Percentiles rank a stretch among this genome's conserved stretches.
These are phyloP conservation scores for Apodemia zela DNA, from an alignment of 2,888 invertebrate genomes.

Conservation along the genomic window DNA sequence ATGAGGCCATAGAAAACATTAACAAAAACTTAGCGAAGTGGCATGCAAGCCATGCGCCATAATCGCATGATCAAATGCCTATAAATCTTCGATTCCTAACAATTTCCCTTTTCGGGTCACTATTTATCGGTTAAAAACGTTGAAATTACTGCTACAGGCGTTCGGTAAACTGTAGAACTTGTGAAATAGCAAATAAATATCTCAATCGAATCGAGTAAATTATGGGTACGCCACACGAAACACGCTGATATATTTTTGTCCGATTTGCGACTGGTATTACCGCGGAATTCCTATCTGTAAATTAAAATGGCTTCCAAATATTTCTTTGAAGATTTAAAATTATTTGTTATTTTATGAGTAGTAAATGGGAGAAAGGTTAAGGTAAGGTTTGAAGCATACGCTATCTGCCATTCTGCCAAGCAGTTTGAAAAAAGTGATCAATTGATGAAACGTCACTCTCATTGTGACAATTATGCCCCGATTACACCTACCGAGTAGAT, in stretches of 20 bases:
- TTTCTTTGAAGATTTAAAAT: not conserved
- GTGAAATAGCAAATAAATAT: constrained; percentile 66
- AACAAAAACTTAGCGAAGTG: constrained; percentile 35
- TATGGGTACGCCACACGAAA: constrained; percentile 56
- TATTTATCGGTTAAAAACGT: constrained; percentile 49
- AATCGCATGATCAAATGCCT: constrained; percentile 41
- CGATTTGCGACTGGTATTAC: constrained; percentile 15
- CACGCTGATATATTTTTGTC: constrained; percentile 24
- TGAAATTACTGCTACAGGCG: constrained; percentile 41
- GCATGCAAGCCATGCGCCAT: constrained; percentile 35
- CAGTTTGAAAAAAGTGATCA: no score
- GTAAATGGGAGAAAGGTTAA: no score
- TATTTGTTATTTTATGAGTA: no score
- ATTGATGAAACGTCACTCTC: no score
- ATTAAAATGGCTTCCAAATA: not conserved
- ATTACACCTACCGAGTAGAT: no score
- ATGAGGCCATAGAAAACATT: constrained; percentile 36
- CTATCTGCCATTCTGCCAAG: no score
- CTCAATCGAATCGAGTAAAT: constrained; percentile 57
- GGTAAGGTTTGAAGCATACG: no score
- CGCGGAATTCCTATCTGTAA: not conserved
- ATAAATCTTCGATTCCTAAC: constrained; percentile 53
- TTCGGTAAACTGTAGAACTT: constrained; percentile 53
- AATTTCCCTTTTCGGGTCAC: constrained; percentile 46
- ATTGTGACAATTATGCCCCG: no score